Evolutionary conservation across 2,888 invertebrate genomes (phyloP), one percentile per base, ranked within the genome.

Genomic region (Drosophila seclusa): DNA sequence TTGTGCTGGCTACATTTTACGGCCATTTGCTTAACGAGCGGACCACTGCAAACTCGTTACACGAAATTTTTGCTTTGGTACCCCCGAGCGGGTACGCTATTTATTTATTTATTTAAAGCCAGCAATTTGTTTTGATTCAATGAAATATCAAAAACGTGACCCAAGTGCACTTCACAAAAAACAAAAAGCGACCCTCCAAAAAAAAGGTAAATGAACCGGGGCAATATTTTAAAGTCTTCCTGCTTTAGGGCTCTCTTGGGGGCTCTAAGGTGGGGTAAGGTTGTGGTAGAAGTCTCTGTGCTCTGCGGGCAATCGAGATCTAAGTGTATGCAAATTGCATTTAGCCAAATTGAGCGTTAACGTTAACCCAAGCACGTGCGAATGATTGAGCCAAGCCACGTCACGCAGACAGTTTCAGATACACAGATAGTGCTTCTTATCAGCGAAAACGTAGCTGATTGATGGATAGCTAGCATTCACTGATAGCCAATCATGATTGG

Each of bases 91-190:
- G 55, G 36, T 34, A 48, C 6, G 40, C 45, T 40, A 55, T 70
- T 72, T 76, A 65, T 89, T 85, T 89, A 89, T 89, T 87, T 87
- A 87, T 89, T 88, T 87, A 83, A 73, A 73, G 72, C 84, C 40
- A 76, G 87, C 87, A 88, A 87, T 87, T 87, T 87, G 87, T 87
- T 87, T 90, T 90, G 87, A 87, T 87, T 89, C 90, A 88, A 88
- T 87, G 89, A 88, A 87, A 87, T 87, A 90, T 86, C 89, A 90
- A 79, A 90, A 87, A 87, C 87, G 87, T 87, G 87, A 87, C 87
- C 87, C 80, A 74, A 86, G 75, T 82, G 74, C 72, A 79, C 67
- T 71, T 58, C 62, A 45, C 67, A 50, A 60, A 52, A 55, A 54
- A 32, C 32, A 64, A 58, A 67, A 50, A 34, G 21, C 49, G 21